Evolutionary conservation across 2,797 vertebrate genomes (phyloP).

Genomic region (Fundulus diaphanus): DNA sequence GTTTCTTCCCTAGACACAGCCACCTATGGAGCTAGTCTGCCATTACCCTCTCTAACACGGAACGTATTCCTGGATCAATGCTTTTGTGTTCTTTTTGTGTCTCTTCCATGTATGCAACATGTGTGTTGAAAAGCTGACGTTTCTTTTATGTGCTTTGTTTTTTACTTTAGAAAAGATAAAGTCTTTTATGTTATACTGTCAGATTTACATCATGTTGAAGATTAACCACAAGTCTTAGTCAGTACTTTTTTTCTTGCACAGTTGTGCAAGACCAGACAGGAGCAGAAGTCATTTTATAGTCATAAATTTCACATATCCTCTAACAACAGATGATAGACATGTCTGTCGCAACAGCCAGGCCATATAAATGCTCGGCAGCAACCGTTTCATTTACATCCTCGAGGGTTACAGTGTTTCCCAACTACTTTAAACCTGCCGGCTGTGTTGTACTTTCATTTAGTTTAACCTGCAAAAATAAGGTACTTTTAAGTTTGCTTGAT

Average conservation of each 20-base stretch:
- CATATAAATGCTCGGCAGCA: slow-evolving; percentile 6
- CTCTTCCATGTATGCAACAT: too few species aligned
- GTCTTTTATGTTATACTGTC: neutral
- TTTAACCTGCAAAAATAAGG: neutral
- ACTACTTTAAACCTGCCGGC: slow-evolving; percentile 1
- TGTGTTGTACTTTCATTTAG: neutral
- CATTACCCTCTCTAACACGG: too few species aligned
- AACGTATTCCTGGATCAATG: too few species aligned
- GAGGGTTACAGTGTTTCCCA: neutral
- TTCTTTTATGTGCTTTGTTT: neutral
- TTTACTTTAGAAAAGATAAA: neutral
- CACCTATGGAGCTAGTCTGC: too few species aligned
- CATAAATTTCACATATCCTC: neutral
- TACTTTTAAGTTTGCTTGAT: too few species aligned
- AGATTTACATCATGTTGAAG: neutral
- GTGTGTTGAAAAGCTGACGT: neutral
- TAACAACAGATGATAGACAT: neutral
- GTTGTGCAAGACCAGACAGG: neutral
- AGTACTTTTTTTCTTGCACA: neutral
- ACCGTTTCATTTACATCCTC: slow-evolving; percentile 4
- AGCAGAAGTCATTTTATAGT: slow-evolving; percentile 2
- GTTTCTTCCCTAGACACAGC: too few species aligned
- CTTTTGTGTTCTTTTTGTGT: too few species aligned
- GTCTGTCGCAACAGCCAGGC: neutral
- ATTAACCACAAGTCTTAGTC: neutral